Evolutionary conservation across 2,888 invertebrate genomes (phyloP).

Genomic region (Sinopyrophorus schimmeli): DNA sequence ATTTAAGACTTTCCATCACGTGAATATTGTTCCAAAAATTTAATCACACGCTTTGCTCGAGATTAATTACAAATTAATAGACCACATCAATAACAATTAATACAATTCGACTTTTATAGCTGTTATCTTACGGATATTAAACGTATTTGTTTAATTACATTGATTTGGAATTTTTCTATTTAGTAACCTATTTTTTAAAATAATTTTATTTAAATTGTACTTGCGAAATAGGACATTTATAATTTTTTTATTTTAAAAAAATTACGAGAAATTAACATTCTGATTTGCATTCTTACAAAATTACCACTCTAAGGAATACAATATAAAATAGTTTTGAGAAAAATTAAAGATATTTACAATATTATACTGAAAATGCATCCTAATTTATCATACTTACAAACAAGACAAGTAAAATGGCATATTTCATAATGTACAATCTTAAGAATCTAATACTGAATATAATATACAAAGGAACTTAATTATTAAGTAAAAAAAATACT

Average conservation of each 20-base stretch:
- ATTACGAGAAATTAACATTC: too few species aligned
- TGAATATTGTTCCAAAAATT: constrained; percentile 9
- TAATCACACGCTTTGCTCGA: constrained; percentile 20
- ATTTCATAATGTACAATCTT: constrained; percentile 2
- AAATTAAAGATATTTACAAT: too few species aligned
- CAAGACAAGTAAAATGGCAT: too few species aligned
- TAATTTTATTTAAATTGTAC: background rate
- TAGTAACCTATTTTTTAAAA: background rate
- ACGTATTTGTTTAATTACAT: constrained; percentile 18
- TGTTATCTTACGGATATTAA: constrained; percentile 20
- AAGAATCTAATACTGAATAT: constrained; percentile 19
- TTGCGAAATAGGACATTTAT: too few species aligned
- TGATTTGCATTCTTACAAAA: too few species aligned
- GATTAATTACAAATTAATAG: constrained; percentile 19
- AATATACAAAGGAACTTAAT: constrained; percentile 22
- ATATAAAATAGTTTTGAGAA: too few species aligned
- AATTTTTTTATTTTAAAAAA: too few species aligned
- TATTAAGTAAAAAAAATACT: too few species aligned
- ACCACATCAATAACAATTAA: constrained; percentile 21
- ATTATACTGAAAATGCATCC: too few species aligned
- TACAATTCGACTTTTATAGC: constrained; percentile 20
- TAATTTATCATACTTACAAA: background rate
- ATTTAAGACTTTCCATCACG: constrained; percentile 19
- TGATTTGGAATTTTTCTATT: too few species aligned
- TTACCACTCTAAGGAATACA: too few species aligned